Percentiles rank a stretch among this genome's conserved stretches.
These are phyloP conservation scores for Papilio glaucus DNA, from an alignment of 1,140 invertebrate species.

Conservation along the genomic window DNA sequence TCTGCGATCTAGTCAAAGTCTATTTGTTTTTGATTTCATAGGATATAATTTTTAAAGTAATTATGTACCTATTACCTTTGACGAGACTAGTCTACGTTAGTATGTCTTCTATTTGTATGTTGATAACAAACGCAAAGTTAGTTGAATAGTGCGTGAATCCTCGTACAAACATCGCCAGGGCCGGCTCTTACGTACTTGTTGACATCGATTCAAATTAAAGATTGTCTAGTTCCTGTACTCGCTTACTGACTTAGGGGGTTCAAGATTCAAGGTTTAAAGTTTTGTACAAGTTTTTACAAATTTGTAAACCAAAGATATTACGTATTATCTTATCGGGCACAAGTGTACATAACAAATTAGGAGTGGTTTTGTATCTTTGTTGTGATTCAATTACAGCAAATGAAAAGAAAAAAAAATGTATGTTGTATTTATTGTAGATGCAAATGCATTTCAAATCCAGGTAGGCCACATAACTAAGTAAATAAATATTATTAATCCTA, in stretches of 20 bases:
- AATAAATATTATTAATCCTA: too few species aligned
- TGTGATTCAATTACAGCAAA: too few species aligned
- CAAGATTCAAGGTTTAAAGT: too few species aligned
- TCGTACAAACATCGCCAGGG: slow-evolving; percentile 9
- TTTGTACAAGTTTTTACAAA: background rate
- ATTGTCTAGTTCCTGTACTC: background rate
- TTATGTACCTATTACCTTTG: background rate
- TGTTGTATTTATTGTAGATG: too few species aligned
- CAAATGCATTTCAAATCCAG: too few species aligned
- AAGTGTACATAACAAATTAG: too few species aligned
- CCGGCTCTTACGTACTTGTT: slow-evolving; percentile 19
- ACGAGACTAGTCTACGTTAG: background rate
- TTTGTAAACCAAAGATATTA: too few species aligned
- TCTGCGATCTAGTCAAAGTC: background rate
- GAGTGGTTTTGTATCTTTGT: too few species aligned
- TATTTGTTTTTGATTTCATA: background rate
- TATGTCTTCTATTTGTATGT: slow-evolving; percentile 5
- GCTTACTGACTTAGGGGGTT: background rate
- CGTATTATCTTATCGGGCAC: too few species aligned
- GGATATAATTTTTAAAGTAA: slow-evolving; percentile 2
- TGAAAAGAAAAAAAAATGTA: too few species aligned
- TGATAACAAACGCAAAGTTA: slow-evolving; percentile 5
- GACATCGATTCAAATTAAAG: background rate
- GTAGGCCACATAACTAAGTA: too few species aligned
- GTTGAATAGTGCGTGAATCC: slow-evolving; percentile 14